phyloP scores from a whole-genome alignment of 2,113 vertebrate genomes.

The Oenanthe melanoleuca region DNA sequence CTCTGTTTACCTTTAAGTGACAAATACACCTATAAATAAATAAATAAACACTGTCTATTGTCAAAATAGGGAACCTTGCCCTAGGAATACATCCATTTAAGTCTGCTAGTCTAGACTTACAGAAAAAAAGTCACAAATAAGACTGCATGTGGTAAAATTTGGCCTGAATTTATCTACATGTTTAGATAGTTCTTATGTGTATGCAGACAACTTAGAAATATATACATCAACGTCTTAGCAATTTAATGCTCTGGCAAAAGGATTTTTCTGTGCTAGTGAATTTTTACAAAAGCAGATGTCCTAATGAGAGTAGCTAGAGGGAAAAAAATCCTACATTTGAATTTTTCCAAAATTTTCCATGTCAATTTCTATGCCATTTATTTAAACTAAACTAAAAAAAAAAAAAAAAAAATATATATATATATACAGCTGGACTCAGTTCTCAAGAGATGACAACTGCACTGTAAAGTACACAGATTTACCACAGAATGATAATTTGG shows the following conservation, averaged over 20 bases:
- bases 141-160: not conserved
- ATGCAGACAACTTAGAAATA: not conserved
- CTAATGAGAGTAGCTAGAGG: not conserved
- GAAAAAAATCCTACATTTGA: not conserved
- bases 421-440: too few species aligned
- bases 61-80: not conserved
- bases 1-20: not conserved
- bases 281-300: not conserved
- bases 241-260: not conserved
- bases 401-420: too few species aligned
- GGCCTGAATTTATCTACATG: not conserved
- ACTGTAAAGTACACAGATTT: not conserved
- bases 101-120: not conserved
- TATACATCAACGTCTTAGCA: not conserved
- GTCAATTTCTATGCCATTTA: not conserved
- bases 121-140: not conserved
- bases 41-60: not conserved
- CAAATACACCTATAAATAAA: not conserved
- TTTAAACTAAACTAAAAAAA: too few species aligned
- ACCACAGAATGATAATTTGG: too few species aligned
- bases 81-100: not conserved
- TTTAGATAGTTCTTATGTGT: not conserved
- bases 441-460: not conserved
- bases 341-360: not conserved
- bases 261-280: not conserved